These are phyloP conservation scores for Crocodylus rhombifer DNA, from an alignment of 2,797 vertebrate species.

Conservation along the genomic window DNA sequence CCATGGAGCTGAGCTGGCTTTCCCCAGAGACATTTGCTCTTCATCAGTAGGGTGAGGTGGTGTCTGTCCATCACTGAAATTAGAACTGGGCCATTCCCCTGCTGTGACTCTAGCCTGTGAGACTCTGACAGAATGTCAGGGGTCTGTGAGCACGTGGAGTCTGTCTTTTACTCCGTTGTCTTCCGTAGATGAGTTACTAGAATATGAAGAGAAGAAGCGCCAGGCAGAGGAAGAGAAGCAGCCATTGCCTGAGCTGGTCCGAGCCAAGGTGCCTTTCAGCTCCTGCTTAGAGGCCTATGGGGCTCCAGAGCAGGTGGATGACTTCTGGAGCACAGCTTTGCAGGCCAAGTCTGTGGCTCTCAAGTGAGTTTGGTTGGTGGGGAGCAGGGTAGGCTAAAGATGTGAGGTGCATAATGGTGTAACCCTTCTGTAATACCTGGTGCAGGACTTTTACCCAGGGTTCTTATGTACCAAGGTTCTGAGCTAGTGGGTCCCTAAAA, in stretches of 20 bases:
- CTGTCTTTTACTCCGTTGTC: neutral
- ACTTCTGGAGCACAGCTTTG: slow-evolving; percentile 99
- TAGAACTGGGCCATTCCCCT: neutral
- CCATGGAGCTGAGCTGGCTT: neutral
- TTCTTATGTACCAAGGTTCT: neutral
- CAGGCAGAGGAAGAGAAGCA: slow-evolving; percentile 91
- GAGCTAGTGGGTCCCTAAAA: neutral
- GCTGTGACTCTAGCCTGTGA: neutral
- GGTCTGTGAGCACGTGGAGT: neutral
- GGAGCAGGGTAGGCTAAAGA: neutral
- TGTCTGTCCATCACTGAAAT: neutral
- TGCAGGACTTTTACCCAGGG: neutral
- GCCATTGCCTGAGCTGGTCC: slow-evolving; percentile 87
- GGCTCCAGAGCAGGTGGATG: slow-evolving; percentile 95
- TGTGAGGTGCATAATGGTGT: neutral
- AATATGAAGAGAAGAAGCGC: slow-evolving; percentile 92
- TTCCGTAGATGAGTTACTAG: slow-evolving; percentile 90
- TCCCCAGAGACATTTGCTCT: neutral
- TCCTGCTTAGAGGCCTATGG: slow-evolving; percentile 96
- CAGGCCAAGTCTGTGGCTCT: slow-evolving; percentile 97
- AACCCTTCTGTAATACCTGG: neutral
- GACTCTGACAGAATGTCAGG: neutral
- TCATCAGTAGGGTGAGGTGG: accelerated
- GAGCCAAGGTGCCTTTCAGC: slow-evolving; percentile 95
- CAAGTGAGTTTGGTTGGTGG: slow-evolving; percentile 86